Evolutionary conservation across 2,797 vertebrate species (phyloP), one percentile per base, ranked within the genome.

Genomic region (Acropternis orthonyx): DNA sequence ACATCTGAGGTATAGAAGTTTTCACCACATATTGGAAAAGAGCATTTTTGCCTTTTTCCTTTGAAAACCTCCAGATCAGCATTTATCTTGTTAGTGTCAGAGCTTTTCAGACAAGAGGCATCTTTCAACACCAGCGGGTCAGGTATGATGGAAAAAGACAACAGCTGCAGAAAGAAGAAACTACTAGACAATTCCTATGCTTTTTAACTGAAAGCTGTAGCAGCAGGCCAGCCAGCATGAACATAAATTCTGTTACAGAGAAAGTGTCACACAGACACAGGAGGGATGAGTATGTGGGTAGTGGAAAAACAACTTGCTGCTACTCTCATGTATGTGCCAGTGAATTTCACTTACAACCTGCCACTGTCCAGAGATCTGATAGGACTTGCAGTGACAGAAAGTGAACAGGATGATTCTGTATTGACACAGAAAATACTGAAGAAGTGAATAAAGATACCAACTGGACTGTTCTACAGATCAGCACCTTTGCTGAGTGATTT

Each of bases 171-270:
- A 93, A 93, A 73, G 36, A 52, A 44, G 46, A 62, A 58, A 34
- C 18, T 51, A 74, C 17, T 27, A 30, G 37, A 51, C 62, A 87
- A 55, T 65, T 75, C n/a, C 37, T 30, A 15, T 52, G 71, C 19
- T 83, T 72, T 89, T 58, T 51, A 55, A 81, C 17, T 32, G 73
- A 86, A 71, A 66, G 37, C 43, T 92, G 73, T 20, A 81, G 69
- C 43, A 76, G 43, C 39, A 63, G 52, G 48, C 43, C 65, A 74
- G 39, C 30, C 58, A 67, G 28, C 36, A 17, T 56, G 39, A 67
- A 73, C 32, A 9, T 7, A 77, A 90, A 85, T 51, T 58, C 32
- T 85, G 15, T 36, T 36, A 82, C 36, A 59, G 30, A 26, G 11
- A 22, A 55, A 58, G 46, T 7, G 18, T 61, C 78, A 44, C 39